These are phyloP conservation scores for Parnassius smintheus DNA, from an alignment of 2,888 invertebrate genomes.

Conservation along the genomic window DNA sequence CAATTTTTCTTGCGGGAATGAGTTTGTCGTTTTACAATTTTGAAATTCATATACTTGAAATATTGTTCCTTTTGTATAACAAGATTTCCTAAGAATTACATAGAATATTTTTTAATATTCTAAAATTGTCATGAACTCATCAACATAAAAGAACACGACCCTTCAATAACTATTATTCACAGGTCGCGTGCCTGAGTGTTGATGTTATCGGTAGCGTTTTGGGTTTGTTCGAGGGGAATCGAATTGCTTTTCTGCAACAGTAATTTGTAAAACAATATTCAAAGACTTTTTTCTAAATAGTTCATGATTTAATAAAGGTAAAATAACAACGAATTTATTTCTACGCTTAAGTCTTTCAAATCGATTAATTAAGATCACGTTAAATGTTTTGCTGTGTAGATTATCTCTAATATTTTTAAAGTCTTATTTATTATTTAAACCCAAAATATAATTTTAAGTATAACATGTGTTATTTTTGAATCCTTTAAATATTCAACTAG, in stretches of 20 bases:
- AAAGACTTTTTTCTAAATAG: constrained; percentile 36
- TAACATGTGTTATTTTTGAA: no score
- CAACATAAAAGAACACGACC: constrained; percentile 28
- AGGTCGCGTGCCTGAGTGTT: constrained; percentile 44
- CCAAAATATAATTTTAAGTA: no score
- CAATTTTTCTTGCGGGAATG: constrained; percentile 23
- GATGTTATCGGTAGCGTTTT: constrained; percentile 49
- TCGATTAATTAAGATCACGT: no score
- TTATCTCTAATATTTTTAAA: no score
- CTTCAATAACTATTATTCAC: constrained; percentile 39
- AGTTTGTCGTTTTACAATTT: constrained; percentile 36
- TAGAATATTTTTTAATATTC: constrained; percentile 10
- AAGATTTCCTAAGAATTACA: not conserved
- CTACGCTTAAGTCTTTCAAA: constrained; percentile 1
- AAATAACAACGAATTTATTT: constrained; percentile 30
- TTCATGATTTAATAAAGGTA: constrained; percentile 36
- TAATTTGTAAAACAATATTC: constrained; percentile 55
- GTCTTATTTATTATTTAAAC: no score
- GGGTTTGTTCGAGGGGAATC: constrained; percentile 42
- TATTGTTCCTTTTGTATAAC: constrained; percentile 10
- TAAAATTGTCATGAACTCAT: constrained; percentile 20
- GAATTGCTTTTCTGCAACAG: constrained; percentile 44
- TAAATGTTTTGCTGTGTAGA: no score
- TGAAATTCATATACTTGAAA: constrained; percentile 17
- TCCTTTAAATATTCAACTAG: no score